phyloP scores from a whole-genome alignment of 2,113 vertebrate species.

The Nycticorax nycticorax region DNA sequence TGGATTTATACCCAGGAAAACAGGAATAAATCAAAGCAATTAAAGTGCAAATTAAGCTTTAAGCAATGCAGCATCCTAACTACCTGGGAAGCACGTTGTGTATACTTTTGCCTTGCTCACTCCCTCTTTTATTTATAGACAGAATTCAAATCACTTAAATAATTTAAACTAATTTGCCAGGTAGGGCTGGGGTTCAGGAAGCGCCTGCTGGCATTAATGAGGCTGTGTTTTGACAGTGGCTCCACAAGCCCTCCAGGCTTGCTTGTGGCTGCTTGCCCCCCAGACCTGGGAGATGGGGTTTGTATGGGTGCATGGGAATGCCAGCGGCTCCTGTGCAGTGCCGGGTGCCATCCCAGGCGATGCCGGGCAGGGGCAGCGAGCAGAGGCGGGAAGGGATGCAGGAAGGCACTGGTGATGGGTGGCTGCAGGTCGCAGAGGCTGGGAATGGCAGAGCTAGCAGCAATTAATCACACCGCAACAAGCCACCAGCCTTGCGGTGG shows the following conservation, averaged over 20 bases:
- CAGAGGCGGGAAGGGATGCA: not conserved
- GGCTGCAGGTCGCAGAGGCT: rapidly evolving
- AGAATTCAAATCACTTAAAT: conserved; percentile 24
- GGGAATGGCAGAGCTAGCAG: rapidly evolving
- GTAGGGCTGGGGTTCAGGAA: not conserved
- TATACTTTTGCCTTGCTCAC: not conserved
- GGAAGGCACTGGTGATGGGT: not conserved
- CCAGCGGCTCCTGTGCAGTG: rapidly evolving
- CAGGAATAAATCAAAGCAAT: conserved; percentile 54
- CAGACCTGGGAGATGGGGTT: not conserved
- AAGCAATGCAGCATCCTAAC: conserved; percentile 2
- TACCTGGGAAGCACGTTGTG: not conserved
- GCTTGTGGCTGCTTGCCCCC: not conserved
- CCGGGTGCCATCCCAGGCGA: not conserved
- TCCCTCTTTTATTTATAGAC: not conserved
- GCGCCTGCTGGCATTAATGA: not conserved
- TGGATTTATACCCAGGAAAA: not conserved
- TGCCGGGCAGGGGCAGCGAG: rapidly evolving
- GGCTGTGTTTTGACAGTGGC: not conserved
- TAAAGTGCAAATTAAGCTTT: conserved; percentile 59
- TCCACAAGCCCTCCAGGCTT: not conserved
- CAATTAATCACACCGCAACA: not conserved
- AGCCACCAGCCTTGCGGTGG: rapidly evolving
- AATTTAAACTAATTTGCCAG: conserved; percentile 24
- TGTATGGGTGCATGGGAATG: rapidly evolving